These are phyloP conservation scores for Diplogasteroides magnus DNA, from an alignment of 1,140 invertebrate species.

Conservation along the genomic window DNA sequence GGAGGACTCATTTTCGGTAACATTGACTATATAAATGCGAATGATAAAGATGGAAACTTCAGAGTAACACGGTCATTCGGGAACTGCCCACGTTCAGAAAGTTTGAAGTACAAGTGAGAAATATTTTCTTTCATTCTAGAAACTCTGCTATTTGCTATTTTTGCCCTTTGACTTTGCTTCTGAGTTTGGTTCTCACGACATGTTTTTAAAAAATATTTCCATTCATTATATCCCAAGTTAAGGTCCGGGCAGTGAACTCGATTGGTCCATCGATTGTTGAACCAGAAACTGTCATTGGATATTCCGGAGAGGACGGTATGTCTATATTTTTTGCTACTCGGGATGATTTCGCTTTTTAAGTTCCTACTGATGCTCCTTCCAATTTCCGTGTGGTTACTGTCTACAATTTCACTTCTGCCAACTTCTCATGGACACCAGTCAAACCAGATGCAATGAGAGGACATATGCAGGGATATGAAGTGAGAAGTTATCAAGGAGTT, in stretches of 20 bases:
- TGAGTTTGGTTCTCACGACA: no score
- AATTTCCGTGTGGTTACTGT: conserved; percentile 32
- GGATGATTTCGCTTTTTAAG: conserved; percentile 26
- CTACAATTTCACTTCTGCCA: conserved; percentile 41
- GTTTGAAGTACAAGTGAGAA: conserved; percentile 85
- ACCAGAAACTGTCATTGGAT: conserved; percentile 76
- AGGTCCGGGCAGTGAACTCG: conserved; percentile 82
- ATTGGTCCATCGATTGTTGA: conserved; percentile 78
- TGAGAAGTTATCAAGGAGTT: conserved; percentile 10
- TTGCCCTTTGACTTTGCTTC: no score
- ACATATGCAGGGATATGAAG: conserved; percentile 47
- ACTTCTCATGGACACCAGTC: conserved; percentile 41
- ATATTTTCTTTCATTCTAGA: no score
- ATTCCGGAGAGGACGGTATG: conserved; percentile 83
- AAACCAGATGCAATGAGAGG: conserved; percentile 34
- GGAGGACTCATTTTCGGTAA: conserved; percentile 61
- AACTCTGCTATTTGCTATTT: no score
- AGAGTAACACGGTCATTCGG: conserved; percentile 61
- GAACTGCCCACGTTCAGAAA: conserved; percentile 84
- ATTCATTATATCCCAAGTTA: no score
- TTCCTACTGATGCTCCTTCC: conserved; percentile 35
- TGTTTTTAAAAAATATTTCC: no score
- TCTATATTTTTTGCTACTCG: conserved; percentile 14
- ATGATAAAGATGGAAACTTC: conserved; percentile 8
- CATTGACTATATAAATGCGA: no score